These are phyloP conservation scores for Dioctria rufipes DNA, from an alignment of 2,888 invertebrate species.

Conservation along the genomic window DNA sequence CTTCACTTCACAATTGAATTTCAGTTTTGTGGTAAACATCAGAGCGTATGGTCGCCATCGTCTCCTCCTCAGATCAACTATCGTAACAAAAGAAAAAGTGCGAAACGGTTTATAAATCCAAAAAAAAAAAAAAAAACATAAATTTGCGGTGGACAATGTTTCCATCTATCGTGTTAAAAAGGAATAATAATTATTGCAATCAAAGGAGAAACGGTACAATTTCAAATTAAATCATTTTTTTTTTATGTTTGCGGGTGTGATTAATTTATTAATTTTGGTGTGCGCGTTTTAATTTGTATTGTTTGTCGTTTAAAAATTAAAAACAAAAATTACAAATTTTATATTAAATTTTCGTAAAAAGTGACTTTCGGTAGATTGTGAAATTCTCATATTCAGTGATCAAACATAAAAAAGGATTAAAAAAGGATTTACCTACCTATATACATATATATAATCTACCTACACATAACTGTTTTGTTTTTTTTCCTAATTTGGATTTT, in stretches of 20 bases:
- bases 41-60: not conserved
- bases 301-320: not conserved
- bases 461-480: not conserved
- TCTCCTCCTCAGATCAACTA: not conserved
- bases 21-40: conserved; percentile 27
- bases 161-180: not conserved
- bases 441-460: too few relatives aligned
- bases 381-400: not conserved
- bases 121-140: too few relatives aligned
- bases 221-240: not conserved
- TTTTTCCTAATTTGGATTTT: conserved; percentile 24
- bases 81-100: not conserved
- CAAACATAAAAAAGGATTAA: not conserved
- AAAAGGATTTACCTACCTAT: not conserved
- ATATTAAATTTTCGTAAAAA: not conserved
- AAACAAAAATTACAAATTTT: not conserved
- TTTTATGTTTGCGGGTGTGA: not conserved
- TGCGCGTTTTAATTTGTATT: not conserved
- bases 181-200: not conserved
- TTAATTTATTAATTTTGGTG: not conserved
- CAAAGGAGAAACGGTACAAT: not conserved
- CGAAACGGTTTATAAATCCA: conserved; percentile 7
- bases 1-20: not conserved
- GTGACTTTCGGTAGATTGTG: not conserved
- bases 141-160: not conserved